Evolutionary conservation across 1,140 invertebrate genomes (phyloP).

Genomic region (Calephelis nemesis): DNA sequence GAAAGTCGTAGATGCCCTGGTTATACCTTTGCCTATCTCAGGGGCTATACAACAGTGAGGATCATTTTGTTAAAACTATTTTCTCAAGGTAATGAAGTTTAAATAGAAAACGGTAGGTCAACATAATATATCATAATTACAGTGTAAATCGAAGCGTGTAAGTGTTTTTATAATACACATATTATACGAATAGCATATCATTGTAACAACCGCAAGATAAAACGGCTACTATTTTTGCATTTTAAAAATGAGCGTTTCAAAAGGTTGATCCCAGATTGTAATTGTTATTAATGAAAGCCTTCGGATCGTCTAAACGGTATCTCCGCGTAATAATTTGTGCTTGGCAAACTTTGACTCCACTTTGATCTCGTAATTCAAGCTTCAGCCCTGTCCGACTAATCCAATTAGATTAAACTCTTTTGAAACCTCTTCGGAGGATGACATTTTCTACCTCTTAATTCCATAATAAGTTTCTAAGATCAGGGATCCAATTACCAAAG

Average conservation of each 20-base stretch:
- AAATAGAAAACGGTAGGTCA: too few species aligned
- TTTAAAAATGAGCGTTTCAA: not conserved
- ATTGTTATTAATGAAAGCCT: conserved; percentile 16
- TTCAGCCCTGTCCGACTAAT: conserved; percentile 37
- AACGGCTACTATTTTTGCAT: not conserved
- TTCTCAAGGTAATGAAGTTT: too few species aligned
- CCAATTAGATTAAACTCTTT: conserved; percentile 39
- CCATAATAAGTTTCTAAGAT: conserved; percentile 7
- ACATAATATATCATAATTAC: too few species aligned
- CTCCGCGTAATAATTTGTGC: conserved; percentile 34
- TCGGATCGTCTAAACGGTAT: conserved; percentile 27
- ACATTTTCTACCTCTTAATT: conserved; percentile 19
- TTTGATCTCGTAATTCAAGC: conserved; percentile 39
- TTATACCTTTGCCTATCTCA: too few species aligned
- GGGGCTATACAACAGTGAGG: too few species aligned
- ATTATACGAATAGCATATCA: too few species aligned
- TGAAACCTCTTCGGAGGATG: conserved; percentile 26
- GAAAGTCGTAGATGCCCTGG: too few species aligned
- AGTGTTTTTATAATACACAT: too few species aligned
- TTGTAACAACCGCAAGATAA: too few species aligned
- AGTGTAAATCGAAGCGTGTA: too few species aligned
- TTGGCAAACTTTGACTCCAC: conserved; percentile 30
- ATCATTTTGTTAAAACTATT: too few species aligned
- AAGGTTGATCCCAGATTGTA: conserved; percentile 12
- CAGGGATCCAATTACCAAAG: conserved; percentile 1